Conservation (phyloP, 2,888 invertebrate species). For the Rotaria socialis region DNA sequence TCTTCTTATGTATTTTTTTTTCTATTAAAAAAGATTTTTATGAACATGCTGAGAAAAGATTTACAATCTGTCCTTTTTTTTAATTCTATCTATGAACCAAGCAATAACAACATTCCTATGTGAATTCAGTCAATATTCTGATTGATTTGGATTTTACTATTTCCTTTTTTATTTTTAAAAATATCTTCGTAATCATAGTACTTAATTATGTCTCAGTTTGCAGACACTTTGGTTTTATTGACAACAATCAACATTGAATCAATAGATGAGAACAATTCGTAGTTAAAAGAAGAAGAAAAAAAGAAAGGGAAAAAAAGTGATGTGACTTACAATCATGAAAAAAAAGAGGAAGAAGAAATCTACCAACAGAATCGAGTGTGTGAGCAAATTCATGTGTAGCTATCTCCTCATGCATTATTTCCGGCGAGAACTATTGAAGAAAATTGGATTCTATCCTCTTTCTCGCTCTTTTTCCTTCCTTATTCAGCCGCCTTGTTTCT, state of each 20-base stretch:
- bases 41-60: neutral
- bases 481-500: neutral
- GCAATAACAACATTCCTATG: too few species aligned
- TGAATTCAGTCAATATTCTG: neutral
- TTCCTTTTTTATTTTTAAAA: neutral
- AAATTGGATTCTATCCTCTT: neutral
- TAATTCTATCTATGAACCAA: too few species aligned
- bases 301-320: neutral
- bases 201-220: neutral
- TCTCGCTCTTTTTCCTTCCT: neutral
- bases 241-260: neutral
- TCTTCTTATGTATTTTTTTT: constrained; percentile 23
- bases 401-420: neutral
- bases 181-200: neutral
- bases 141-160: constrained; percentile 2
- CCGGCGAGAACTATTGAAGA: neutral
- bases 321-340: neutral
- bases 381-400: neutral
- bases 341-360: neutral
- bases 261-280: neutral
- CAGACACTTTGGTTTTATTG: neutral
- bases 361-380: neutral
- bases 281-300: neutral
- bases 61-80: too few species aligned
- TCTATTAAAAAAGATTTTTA: constrained; percentile 27